Conservation (phyloP, 2,888 invertebrate genomes). For the Dryococelus australis region DNA sequence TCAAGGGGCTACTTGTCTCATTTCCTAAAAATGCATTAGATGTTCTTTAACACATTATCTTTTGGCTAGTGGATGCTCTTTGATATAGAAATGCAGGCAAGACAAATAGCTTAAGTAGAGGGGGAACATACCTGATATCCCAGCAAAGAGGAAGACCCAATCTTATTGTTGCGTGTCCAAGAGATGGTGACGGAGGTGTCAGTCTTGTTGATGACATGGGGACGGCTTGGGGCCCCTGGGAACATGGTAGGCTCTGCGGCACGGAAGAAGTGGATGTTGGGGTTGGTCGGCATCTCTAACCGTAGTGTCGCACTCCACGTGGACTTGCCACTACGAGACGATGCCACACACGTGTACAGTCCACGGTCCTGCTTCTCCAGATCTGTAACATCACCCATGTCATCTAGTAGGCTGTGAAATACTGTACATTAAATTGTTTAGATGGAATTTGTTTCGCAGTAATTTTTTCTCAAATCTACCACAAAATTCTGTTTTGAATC, state of each 20-base stretch:
- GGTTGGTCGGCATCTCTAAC: conserved; percentile 81
- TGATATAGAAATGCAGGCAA: background rate
- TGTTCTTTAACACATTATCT: too few relatives aligned
- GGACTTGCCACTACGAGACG: conserved; percentile 88
- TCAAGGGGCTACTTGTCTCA: too few relatives aligned
- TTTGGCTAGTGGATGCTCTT: too few relatives aligned
- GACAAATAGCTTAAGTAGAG: background rate
- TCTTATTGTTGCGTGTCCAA: conserved; percentile 85
- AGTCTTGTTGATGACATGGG: conserved; percentile 74
- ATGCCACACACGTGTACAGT: conserved; percentile 81
- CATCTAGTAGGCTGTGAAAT: background rate
- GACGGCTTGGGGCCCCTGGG: conserved; percentile 86
- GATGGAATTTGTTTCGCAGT: background rate
- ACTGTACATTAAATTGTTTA: background rate
- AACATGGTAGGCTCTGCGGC: conserved; percentile 81
- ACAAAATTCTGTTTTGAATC: too few relatives aligned
- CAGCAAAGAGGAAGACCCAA: conserved; percentile 71
- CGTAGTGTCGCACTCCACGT: conserved; percentile 83
- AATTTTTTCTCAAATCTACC: too few relatives aligned
- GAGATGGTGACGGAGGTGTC: conserved; percentile 79
- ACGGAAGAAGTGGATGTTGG: conserved; percentile 80
- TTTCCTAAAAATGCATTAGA: too few relatives aligned
- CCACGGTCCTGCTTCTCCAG: conserved; percentile 68
- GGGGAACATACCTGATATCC: conserved; percentile 64
- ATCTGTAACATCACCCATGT: conserved; percentile 22